A percentile compares a stretch with the other conserved stretches of the same genome.
Evolutionary conservation across 53 echinoderm and acorn worm species (phyloP).

Genomic region (Holothuria scabra): DNA sequence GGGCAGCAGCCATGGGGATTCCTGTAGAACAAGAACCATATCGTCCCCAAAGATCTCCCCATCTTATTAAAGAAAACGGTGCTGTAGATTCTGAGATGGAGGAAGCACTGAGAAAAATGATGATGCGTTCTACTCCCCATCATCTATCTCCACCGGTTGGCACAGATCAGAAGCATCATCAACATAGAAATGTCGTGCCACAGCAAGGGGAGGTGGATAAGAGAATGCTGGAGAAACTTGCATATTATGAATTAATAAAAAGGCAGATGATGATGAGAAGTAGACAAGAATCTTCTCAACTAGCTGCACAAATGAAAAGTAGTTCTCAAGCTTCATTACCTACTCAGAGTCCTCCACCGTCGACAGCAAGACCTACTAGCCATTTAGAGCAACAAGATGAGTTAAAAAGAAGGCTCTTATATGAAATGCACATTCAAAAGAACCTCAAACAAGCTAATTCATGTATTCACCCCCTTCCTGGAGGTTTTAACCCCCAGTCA

Average conservation of each 20-base stretch:
- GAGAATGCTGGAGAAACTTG: neutral
- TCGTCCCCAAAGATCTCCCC: conserved; percentile 12
- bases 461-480: neutral
- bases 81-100: conserved; percentile 40
- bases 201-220: neutral
- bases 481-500: neutral
- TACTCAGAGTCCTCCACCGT: conserved; percentile 1
- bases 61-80: conserved; percentile 41
- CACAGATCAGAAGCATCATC: neutral
- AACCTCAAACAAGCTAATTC: neutral
- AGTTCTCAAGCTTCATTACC: neutral
- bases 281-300: neutral
- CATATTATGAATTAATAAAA: conserved; percentile 11
- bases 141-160: neutral
- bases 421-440: conserved; percentile 9
- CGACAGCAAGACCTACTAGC: neutral
- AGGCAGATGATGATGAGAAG: neutral
- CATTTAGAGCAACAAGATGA: conserved; percentile 1
- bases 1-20: conserved; percentile 42
- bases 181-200: neutral
- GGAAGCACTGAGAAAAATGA: conserved; percentile 39
- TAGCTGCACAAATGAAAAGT: neutral
- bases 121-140: neutral
- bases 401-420: conserved; percentile 14
- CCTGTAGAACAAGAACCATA: conserved; percentile 27